Conservation (phyloP, 2,797 vertebrate genomes). For the Pelobates cultripes region DNA sequence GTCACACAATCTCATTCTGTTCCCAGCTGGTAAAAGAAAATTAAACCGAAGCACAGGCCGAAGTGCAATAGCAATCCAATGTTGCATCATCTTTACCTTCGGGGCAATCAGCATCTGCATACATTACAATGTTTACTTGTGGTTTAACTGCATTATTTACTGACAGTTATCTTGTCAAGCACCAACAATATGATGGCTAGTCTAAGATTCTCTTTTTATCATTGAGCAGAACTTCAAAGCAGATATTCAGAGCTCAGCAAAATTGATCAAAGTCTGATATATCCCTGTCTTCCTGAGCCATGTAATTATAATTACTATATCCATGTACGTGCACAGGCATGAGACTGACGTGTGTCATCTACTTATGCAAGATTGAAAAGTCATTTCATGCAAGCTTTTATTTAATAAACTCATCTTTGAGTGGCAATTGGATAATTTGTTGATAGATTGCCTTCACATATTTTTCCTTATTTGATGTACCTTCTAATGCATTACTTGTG, state of each 20-base stretch:
- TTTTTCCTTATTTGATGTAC: no score
- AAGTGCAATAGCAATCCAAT: not conserved
- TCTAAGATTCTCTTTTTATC: conserved; percentile 15
- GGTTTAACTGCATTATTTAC: conserved; percentile 19
- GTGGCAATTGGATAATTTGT: not conserved
- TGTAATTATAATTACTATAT: conserved; percentile 41
- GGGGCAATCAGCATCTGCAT: conserved; percentile 24
- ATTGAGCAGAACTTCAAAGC: conserved; percentile 31
- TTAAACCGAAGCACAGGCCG: not conserved
- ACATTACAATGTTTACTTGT: conserved; percentile 10
- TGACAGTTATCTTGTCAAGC: not conserved
- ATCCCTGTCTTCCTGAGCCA: not conserved
- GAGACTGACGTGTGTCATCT: conserved; percentile 23
- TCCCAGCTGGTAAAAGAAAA: conserved; percentile 2
- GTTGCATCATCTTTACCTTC: conserved; percentile 27
- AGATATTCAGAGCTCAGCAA: conserved; percentile 6
- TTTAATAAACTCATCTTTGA: conserved; percentile 18
- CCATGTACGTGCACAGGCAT: conserved; percentile 31
- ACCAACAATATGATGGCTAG: conserved; percentile 1
- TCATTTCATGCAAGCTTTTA: not conserved
- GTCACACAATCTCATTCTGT: not conserved
- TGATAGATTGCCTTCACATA: no score
- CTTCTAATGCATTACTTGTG: no score
- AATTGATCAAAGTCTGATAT: conserved; percentile 34
- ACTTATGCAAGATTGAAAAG: conserved; percentile 25